Percentiles rank a stretch among this genome's conserved stretches.
Conservation (phyloP, 1,140 invertebrate genomes). For the Drosophila willistoni region DNA sequence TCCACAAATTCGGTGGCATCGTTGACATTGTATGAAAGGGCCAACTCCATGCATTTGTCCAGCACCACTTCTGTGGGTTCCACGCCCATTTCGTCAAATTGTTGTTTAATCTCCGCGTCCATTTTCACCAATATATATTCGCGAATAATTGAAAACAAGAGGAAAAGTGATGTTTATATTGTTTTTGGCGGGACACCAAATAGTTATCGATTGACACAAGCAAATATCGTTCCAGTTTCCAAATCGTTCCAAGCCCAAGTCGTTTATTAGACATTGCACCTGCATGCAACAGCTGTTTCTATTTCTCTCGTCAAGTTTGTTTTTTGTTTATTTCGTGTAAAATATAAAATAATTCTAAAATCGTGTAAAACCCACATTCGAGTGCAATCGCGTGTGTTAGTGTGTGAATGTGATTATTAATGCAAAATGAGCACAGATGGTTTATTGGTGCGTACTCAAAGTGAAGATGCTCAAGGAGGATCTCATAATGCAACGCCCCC, state of each 20-base stretch:
- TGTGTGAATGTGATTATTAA: slow-evolving; percentile 22
- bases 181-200: slow-evolving; percentile 60
- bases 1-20: slow-evolving; percentile 87
- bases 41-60: slow-evolving; percentile 84
- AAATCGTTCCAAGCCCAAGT: not conserved
- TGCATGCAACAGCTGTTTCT: slow-evolving; percentile 67
- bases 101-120: slow-evolving; percentile 71
- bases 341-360: slow-evolving; percentile 15
- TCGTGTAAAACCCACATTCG: not conserved
- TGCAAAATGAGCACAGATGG: slow-evolving; percentile 67
- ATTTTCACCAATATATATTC: slow-evolving; percentile 31
- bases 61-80: slow-evolving; percentile 64
- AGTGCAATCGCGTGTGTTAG: slow-evolving; percentile 8
- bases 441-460: slow-evolving; percentile 67
- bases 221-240: not conserved
- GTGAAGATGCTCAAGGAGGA: slow-evolving; percentile 59
- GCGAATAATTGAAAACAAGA: not conserved
- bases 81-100: slow-evolving; percentile 80
- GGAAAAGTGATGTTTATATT: not conserved
- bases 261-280: not conserved
- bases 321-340: slow-evolving; percentile 57
- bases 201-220: not conserved
- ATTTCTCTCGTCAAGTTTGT: slow-evolving; percentile 36
- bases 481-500: slow-evolving; percentile 40
- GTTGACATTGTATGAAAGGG: slow-evolving; percentile 84